Evolutionary conservation across 2,888 invertebrate genomes (phyloP).

Genomic region (Hoplodrina blanda): DNA sequence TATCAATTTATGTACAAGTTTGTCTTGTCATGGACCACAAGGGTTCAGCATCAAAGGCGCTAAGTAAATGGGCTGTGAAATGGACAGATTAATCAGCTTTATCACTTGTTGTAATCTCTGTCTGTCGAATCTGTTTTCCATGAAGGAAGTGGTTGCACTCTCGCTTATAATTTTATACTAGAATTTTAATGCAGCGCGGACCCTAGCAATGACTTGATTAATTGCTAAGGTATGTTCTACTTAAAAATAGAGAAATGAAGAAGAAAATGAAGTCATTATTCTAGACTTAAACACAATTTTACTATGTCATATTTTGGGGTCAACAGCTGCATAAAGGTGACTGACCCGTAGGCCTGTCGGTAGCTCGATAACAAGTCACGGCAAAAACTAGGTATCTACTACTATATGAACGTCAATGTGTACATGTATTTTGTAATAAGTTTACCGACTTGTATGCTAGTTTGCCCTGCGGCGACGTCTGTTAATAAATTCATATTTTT

Average conservation of each 20-base stretch:
- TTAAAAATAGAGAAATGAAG: not conserved
- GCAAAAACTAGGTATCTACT: conserved; percentile 44
- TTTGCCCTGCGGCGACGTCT: conserved; percentile 44
- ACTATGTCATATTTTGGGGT: conserved; percentile 31
- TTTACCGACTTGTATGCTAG: conserved; percentile 23
- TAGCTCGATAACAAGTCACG: conserved; percentile 57
- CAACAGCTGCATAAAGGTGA: conserved; percentile 55
- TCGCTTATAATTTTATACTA: not conserved
- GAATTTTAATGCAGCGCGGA: not conserved
- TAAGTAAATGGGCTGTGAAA: conserved; percentile 21
- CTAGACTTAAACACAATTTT: not conserved
- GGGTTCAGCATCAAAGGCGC: conserved; percentile 3
- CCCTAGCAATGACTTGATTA: not conserved
- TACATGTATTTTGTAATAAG: conserved; percentile 50
- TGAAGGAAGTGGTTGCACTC: not conserved
- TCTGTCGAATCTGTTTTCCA: conserved; percentile 9
- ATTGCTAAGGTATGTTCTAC: not conserved
- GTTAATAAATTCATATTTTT: conserved; percentile 35
- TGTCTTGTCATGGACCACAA: not conserved
- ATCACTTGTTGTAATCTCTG: conserved; percentile 8
- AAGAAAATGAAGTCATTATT: not conserved
- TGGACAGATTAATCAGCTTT: conserved; percentile 19
- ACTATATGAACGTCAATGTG: conserved; percentile 10
- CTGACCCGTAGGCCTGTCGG: conserved; percentile 52
- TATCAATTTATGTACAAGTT: not conserved